Percentiles rank a stretch among this genome's conserved stretches.
These are phyloP conservation scores for Liparis tanakae DNA, from an alignment of 2,797 vertebrate species.

Conservation along the genomic window DNA sequence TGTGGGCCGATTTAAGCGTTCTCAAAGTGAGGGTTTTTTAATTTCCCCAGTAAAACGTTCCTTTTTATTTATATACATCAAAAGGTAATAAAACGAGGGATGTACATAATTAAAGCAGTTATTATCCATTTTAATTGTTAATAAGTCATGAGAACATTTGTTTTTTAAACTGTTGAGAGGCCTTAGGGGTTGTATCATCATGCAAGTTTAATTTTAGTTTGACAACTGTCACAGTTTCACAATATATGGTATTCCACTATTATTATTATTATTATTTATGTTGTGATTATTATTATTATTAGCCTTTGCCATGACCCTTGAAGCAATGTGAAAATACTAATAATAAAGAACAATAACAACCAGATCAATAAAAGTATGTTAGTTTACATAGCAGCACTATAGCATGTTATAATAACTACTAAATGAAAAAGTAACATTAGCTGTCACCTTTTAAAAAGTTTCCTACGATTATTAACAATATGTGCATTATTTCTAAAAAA, in stretches of 20 bases:
- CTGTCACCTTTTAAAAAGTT: not conserved
- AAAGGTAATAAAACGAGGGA: not conserved
- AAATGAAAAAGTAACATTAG: not conserved
- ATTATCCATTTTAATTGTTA: not conserved
- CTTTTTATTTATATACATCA: too few relatives aligned
- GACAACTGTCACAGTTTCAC: not conserved
- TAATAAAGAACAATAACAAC: too few relatives aligned
- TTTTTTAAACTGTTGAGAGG: not conserved
- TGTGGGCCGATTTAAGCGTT: too few relatives aligned
- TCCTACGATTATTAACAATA: not conserved
- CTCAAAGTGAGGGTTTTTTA: not conserved
- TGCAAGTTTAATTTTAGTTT: not conserved
- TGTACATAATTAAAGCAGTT: not conserved
- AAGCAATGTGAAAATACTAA: not conserved
- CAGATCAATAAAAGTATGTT: not conserved
- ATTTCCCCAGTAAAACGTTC: not conserved
- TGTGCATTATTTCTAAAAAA: not conserved
- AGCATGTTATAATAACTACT: not conserved
- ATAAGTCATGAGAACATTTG: constrained; percentile 3
- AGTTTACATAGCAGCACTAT: not conserved
- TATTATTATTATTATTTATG: not conserved
- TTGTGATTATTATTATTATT: not conserved
- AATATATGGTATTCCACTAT: not conserved
- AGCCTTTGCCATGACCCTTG: not conserved
- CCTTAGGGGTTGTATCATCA: too few relatives aligned